Evolutionary conservation across 2,113 vertebrate genomes (phyloP), one percentile per base, ranked within the genome.

Genomic region (Willisornis vidua): DNA sequence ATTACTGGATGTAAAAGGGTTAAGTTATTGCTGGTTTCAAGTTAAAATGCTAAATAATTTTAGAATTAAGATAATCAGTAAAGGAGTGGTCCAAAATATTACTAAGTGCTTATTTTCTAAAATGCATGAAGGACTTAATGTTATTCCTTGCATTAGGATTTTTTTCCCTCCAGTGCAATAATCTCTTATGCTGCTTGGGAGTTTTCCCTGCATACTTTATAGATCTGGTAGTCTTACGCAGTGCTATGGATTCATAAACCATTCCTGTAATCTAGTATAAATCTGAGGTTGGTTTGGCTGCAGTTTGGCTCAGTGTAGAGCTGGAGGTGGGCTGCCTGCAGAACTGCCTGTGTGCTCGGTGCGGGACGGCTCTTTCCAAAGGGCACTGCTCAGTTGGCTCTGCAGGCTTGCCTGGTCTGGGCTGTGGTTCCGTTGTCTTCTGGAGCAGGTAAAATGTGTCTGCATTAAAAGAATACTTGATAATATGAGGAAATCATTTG

Each of bases 341-440:
- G 70, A 29, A 0, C 0, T 61, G 48, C 41, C 46, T 16, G 0
- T 6, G 6, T 22, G 35, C 73, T n/a, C 19, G 1, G 1, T 12
- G 39, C 3, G 1, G 48, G 41, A 5, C 67, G 88, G 67, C 49
- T 10, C 28, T 82, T 54, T 33, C 46, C 54, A 4, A 25, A 37
- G 33, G 45, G 7, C 59, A 37, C 35, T 19, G n/a, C 59, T 84
- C 0, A 0, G 10, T 19, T 45, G 41, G 7, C 35, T 89, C 63
- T 76, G 74, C 28, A 19, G 45, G 35, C n/a, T 49, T 1, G 0
- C 63, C 61, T 66, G 45, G 29, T 29, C n/a, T 0, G 0, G 9
- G 9, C 74, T 62, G 63, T 19, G 73, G 19, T 29, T 78, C 52
- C 22, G 4, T 41, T 15, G 2, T 41, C 51, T 71, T 75, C 68